Evolutionary conservation across 2,113 vertebrate genomes (phyloP), one percentile per base, ranked within the genome.

Genomic region (Arenaria interpres): DNA sequence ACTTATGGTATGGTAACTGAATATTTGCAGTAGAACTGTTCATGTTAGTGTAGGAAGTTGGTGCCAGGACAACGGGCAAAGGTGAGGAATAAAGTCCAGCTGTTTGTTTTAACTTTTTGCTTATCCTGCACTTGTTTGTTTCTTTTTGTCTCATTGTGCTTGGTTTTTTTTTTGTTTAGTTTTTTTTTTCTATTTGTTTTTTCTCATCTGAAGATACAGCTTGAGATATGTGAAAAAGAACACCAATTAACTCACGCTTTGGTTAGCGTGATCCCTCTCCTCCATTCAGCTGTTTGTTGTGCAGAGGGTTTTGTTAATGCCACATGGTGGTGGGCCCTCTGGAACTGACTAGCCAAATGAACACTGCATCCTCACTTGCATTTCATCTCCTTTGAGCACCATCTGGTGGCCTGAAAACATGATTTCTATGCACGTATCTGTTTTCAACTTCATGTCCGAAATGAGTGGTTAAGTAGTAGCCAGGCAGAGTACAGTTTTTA

Each of bases 361-460:
- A 17, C 17, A 10, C 30, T 0, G 0, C 12, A 16, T 67, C 30
- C 25, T 81, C 6, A 4, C n/a, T 71, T 63, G 60, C 24, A 10
- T 27, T 82, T 74, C 2, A 2, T 53, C 51, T 71, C 22, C 0
- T 88, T 78, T 82, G 46, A 82, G 77, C 5, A 9, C 60, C n/a
- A 25, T 54, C 20, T 89, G 16, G 24, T 78, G 60, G 32, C 69
- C 15, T 71, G 37, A 45, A 62, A 78, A 22, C 24, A 48, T 1
- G 0, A 12, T 51, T 72, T 60, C 20, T 43, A 4, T 62, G 33
- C 16, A 13, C 17, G 13, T 43, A 3, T 59, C 37, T 71, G 15
- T 30, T 54, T 74, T n/a, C 18, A 39, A 28, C 53, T 87, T 37
- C 1, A 6, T 22, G 37, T 48, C n/a, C 85, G 37, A 75, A 48